Conservation (phyloP, 2,888 invertebrate species). For the Drosophila austrosaltans region DNA sequence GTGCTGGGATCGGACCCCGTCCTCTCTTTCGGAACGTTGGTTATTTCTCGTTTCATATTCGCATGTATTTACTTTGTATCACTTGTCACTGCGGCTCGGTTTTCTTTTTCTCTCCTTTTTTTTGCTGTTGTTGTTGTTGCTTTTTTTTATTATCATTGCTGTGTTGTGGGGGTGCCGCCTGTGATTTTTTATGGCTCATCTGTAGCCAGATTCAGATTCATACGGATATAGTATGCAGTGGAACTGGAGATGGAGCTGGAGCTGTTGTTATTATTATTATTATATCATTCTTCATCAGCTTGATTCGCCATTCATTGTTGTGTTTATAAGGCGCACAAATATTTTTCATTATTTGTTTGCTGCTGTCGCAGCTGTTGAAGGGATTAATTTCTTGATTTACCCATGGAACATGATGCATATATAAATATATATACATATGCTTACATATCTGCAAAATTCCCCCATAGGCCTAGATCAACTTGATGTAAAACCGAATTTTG, state of each 20-base stretch:
- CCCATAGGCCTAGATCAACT: neutral
- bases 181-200: slow-evolving; percentile 75
- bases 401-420: slow-evolving; percentile 43
- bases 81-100: slow-evolving; percentile 66
- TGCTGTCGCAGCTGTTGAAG: slow-evolving; percentile 75
- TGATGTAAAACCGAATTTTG: neutral
- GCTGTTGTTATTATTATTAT: slow-evolving; percentile 64
- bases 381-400: slow-evolving; percentile 82
- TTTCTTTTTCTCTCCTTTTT: neutral
- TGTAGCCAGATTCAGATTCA: slow-evolving; percentile 45
- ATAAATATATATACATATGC: slow-evolving; percentile 26
- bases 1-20: slow-evolving; percentile 29
- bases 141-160: slow-evolving; percentile 71
- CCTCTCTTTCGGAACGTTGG: neutral
- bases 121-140: neutral
- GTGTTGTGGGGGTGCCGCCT: slow-evolving; percentile 45
- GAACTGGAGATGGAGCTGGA: slow-evolving; percentile 20
- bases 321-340: slow-evolving; percentile 71
- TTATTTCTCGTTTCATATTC: slow-evolving; percentile 61
- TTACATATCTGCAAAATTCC: neutral
- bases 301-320: slow-evolving; percentile 78
- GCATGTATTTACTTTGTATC: slow-evolving; percentile 80
- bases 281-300: slow-evolving; percentile 79
- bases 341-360: slow-evolving; percentile 78
- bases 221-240: neutral